Conservation (phyloP, 1,140 invertebrate genomes). For the Microplitis mediator region DNA sequence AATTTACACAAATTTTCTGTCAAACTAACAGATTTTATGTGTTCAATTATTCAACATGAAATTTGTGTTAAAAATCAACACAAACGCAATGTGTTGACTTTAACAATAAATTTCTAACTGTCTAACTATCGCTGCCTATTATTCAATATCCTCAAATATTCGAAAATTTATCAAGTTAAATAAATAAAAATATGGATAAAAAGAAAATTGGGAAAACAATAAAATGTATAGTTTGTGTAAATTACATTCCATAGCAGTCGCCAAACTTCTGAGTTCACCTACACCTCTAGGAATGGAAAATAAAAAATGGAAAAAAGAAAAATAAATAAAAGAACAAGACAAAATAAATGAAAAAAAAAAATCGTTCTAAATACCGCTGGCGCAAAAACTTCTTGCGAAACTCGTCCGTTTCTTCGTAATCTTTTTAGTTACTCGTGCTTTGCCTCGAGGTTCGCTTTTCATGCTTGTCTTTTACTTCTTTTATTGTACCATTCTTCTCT, state of each 20-base stretch:
- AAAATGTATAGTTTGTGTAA: neutral
- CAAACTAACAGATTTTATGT: too few relatives aligned
- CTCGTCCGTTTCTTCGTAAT: constrained; percentile 25
- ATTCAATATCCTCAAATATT: too few relatives aligned
- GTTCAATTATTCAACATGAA: too few relatives aligned
- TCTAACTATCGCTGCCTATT: too few relatives aligned
- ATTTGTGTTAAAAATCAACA: too few relatives aligned
- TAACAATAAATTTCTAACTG: too few relatives aligned
- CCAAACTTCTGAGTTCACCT: neutral
- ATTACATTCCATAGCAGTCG: neutral
- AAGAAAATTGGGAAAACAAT: neutral
- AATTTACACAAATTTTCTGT: too few relatives aligned
- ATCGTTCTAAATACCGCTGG: constrained; percentile 18
- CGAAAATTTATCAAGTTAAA: too few relatives aligned
- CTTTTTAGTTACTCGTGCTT: constrained; percentile 11
- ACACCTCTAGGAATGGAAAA: neutral
- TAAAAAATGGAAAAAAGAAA: neutral
- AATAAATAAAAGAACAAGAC: neutral
- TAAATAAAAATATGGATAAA: neutral
- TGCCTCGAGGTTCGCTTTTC: constrained; percentile 11
- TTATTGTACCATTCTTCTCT: constrained; percentile 21
- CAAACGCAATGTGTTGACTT: too few relatives aligned
- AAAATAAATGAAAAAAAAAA: neutral
- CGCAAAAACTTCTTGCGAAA: constrained; percentile 19
- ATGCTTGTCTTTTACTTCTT: constrained; percentile 17